These are phyloP conservation scores for Saxicola maurus DNA, from an alignment of 2,797 vertebrate species.

Conservation along the genomic window DNA sequence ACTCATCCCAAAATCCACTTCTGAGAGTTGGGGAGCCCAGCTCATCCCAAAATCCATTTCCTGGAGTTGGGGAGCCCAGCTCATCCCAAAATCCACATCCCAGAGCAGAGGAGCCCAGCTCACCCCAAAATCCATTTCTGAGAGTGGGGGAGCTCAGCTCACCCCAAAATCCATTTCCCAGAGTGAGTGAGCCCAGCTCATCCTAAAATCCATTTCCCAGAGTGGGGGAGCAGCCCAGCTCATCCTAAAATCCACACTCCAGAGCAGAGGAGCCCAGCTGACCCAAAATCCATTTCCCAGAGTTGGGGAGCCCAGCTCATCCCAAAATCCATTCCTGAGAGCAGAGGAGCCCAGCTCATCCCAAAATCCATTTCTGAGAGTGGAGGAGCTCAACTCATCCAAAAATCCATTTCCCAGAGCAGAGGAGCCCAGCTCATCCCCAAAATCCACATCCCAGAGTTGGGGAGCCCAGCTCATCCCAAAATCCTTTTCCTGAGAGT, in stretches of 20 bases:
- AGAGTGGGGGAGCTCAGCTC: too few relatives aligned
- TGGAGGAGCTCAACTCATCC: fast-evolving
- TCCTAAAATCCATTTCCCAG: too few relatives aligned
- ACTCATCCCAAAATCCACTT: not conserved
- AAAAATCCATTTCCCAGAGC: not conserved
- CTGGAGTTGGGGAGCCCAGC: fast-evolving
- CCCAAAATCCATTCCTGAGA: not conserved
- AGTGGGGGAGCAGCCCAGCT: too few relatives aligned
- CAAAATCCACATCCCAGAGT: not conserved
- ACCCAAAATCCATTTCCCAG: not conserved
- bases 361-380: too few relatives aligned
- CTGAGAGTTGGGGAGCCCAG: fast-evolving
- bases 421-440: fast-evolving
- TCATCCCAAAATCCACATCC: not conserved
- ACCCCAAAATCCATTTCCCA: too few relatives aligned
- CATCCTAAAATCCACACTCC: too few relatives aligned
- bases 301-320: not conserved
- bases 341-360: fast-evolving
- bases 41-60: not conserved
- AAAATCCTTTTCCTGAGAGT: fast-evolving
- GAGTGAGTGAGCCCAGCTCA: too few relatives aligned
- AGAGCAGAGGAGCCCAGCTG: fast-evolving
- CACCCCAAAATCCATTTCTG: too few relatives aligned
- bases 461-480: fast-evolving
- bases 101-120: not conserved